phyloP scores from a whole-genome alignment of 2,797 vertebrate species.

The Scarus forsteni region DNA sequence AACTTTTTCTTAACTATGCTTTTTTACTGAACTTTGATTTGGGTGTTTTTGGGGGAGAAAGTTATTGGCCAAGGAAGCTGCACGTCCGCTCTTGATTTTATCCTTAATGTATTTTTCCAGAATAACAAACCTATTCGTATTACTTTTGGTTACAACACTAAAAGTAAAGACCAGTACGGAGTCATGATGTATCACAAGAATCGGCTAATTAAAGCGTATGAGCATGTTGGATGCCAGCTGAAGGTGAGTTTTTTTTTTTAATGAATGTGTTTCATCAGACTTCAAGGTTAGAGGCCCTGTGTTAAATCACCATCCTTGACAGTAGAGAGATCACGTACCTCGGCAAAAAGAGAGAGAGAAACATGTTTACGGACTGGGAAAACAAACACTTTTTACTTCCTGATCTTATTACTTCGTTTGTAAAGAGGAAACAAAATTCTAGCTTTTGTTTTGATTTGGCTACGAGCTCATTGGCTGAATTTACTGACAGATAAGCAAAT shows the following conservation, averaged over 20 bases:
- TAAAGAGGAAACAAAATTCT: too few species aligned
- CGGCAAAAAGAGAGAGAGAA: too few species aligned
- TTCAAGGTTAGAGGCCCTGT: not conserved
- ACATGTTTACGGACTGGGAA: too few species aligned
- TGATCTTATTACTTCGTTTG: too few species aligned
- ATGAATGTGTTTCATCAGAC: not conserved
- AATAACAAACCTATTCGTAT: slow-evolving; percentile 86
- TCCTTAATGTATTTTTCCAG: slow-evolving; percentile 82
- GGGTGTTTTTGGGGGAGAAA: not conserved
- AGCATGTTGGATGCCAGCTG: slow-evolving; percentile 93
- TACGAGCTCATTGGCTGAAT: too few species aligned
- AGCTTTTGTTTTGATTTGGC: too few species aligned
- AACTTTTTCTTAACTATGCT: not conserved
- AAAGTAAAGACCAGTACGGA: slow-evolving; percentile 95
- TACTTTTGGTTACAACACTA: slow-evolving; percentile 96
- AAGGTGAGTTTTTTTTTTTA: slow-evolving; percentile 81
- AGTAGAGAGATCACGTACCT: too few species aligned
- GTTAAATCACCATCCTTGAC: too few species aligned
- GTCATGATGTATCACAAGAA: slow-evolving; percentile 99
- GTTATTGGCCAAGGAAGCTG: too few species aligned
- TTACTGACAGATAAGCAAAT: too few species aligned
- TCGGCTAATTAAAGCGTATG: slow-evolving; percentile 95
- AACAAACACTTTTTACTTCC: too few species aligned
- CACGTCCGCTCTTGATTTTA: slow-evolving; percentile 9
- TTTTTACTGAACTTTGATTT: too few species aligned